phyloP scores from a whole-genome alignment of 2,113 vertebrate genomes.

The Phylloscopus trochilus region DNA sequence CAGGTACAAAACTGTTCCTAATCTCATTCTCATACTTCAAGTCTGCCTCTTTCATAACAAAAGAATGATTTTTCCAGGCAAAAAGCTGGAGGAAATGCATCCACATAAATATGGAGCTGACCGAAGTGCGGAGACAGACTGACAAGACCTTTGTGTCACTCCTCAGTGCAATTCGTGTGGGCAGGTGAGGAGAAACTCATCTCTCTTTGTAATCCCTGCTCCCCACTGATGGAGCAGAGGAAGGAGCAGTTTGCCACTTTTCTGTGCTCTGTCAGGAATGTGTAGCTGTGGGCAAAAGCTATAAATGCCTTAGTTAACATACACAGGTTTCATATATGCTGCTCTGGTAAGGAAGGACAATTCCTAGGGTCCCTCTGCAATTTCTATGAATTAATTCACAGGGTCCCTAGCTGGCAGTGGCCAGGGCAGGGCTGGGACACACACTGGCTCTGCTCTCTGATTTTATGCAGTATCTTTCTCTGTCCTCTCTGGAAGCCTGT shows the following conservation, averaged over 20 bases:
- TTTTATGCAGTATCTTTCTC: not conserved
- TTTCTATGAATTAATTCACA: not conserved
- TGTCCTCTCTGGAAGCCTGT: not conserved
- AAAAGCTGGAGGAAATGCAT: slow-evolving; percentile 92
- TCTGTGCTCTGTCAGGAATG: not conserved
- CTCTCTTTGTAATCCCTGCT: not conserved
- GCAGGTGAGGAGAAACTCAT: slow-evolving; percentile 75
- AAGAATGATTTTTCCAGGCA: slow-evolving; percentile 69
- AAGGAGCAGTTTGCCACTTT: not conserved
- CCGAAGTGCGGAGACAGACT: slow-evolving; percentile 86
- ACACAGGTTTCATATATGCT: not conserved
- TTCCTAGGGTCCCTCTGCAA: not conserved
- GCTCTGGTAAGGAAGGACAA: not conserved
- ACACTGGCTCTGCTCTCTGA: not conserved
- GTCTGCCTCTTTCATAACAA: not conserved
- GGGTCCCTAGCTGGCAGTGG: not conserved
- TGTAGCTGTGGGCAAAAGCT: not conserved
- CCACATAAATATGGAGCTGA: slow-evolving; percentile 91
- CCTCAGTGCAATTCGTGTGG: slow-evolving; percentile 86
- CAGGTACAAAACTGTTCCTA: slow-evolving; percentile 75
- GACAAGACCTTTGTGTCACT: slow-evolving; percentile 89
- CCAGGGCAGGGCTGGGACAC: not conserved
- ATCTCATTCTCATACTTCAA: not conserved
- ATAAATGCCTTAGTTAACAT: not conserved
- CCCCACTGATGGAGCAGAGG: not conserved